phyloP scores from a whole-genome alignment of 2,797 vertebrate species.

The Epinephelus awoara region DNA sequence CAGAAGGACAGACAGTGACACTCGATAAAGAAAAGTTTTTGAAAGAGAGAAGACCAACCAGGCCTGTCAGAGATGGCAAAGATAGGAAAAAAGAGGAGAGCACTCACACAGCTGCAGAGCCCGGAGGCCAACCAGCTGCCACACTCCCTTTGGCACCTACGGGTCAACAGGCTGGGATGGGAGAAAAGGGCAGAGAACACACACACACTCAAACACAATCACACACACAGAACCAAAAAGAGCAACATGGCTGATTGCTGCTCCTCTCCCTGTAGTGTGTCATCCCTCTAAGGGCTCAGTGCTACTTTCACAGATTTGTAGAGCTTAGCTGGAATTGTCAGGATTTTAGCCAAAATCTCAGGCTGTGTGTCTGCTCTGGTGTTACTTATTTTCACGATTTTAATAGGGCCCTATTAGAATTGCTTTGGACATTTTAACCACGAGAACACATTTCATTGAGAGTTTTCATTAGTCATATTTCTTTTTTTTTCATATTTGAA shows the following conservation, averaged over 20 bases:
- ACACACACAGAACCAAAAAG: not conserved
- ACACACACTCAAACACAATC: conserved; percentile 2
- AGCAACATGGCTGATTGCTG: too few relatives aligned
- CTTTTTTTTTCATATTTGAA: too few relatives aligned
- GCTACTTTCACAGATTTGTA: not conserved
- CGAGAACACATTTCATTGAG: too few relatives aligned
- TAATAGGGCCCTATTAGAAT: too few relatives aligned
- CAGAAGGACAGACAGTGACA: not conserved
- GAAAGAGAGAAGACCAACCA: not conserved
- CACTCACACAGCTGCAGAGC: conserved; percentile 32
- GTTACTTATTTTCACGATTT: too few relatives aligned
- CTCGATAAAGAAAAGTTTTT: not conserved
- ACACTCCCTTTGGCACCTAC: conserved; percentile 1
- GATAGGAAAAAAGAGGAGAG: not conserved
- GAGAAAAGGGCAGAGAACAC: conserved; percentile 14
- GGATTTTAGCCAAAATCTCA: not conserved
- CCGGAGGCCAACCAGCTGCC: conserved; percentile 23
- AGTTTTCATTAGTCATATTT: too few relatives aligned
- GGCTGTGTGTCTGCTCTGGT: not conserved
- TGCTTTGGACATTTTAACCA: too few relatives aligned
- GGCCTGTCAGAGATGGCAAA: conserved; percentile 5
- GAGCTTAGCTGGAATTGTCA: conserved; percentile 2
- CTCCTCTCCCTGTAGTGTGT: too few relatives aligned
- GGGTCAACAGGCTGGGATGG: conserved; percentile 21
- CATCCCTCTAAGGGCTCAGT: too few relatives aligned